phyloP scores from a whole-genome alignment of 2,113 vertebrate genomes.

The Illadopsis cleaveri region DNA sequence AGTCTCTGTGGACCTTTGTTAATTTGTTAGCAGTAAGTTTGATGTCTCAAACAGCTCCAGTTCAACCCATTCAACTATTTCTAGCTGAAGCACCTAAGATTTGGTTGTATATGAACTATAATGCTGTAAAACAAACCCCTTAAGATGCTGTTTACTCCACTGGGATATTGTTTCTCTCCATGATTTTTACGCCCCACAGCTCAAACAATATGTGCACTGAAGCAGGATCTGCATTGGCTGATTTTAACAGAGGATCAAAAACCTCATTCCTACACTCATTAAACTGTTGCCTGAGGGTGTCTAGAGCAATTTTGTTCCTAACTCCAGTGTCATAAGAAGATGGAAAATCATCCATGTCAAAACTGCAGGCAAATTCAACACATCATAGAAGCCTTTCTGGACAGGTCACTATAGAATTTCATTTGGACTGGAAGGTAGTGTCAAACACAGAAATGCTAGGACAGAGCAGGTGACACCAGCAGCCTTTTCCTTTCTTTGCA shows the following conservation, averaged over 20 bases:
- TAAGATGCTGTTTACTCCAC: background rate
- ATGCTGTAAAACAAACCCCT: background rate
- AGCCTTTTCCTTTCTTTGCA: background rate
- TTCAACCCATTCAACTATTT: background rate
- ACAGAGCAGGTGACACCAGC: background rate
- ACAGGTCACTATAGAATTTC: background rate
- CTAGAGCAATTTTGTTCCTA: background rate
- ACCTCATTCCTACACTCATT: background rate
- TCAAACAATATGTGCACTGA: background rate
- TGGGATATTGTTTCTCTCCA: background rate
- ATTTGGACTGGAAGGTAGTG: background rate
- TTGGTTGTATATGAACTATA: background rate
- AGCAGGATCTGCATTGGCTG: background rate
- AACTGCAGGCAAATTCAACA: background rate
- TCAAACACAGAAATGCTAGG: background rate
- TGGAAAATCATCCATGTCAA: background rate
- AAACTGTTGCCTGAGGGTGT: background rate
- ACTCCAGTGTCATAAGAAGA: background rate
- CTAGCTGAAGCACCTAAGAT: background rate
- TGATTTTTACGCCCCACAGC: background rate
- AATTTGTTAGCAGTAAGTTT: background rate
- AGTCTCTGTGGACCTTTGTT: background rate
- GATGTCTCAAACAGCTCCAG: background rate
- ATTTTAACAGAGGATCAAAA: constrained; percentile 12
- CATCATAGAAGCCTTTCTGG: background rate